Base-by-base conservation (phyloP, 30 jellyfish, hydroid and myxozoan genomes). In the Turritopsis rubra region DNA sequence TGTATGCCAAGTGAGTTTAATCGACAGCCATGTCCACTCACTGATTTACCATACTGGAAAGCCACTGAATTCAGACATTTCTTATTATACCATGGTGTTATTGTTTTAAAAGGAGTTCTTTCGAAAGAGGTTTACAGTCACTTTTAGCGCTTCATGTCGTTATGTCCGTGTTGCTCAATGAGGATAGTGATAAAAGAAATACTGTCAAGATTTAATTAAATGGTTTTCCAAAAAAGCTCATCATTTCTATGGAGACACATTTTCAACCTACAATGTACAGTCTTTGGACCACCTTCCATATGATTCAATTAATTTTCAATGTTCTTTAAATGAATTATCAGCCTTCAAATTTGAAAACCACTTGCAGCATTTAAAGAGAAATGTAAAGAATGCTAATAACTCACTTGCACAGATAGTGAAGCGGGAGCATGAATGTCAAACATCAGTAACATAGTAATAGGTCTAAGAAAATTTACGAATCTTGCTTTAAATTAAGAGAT, bases 11-110 rank as follows among this genome's bases (percentile, higher is more conserved):
- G 19, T 54, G 72, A 18, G 19, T 54, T 54, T 54, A 54, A n/a
- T 54, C 72, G 72, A 54, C 72, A 54, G n/a, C 72, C 72, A 54
- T 16, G 72, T 18, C n/a, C 72, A 18, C n/a, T 54, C n/a, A 16
- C 72, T 16, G 72, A 54, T 54, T n/a, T 54, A 16, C 19, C 72
- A 18, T n/a, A 54, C n/a, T 54, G 72, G 72, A 54, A 54, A 54
- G 72, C n/a, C n/a, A 54, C 72, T n/a, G 72, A 54, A 54, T 54
- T 54, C n/a, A 54, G 72, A 54, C 72, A 54, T 16, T 54, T 54
- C n/a, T 16, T 54, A 54, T n/a, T 54, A 54, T 54, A 54, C 72
- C 18, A 16, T 54, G 72, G 72, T 54, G 19, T n/a, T 16, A 16
- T 54, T 18, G 72, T 54, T 16, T 54, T 54, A 54, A 54, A 54